A percentile compares a stretch with the other conserved stretches of the same genome.
Conservation (phyloP, 1,140 invertebrate species). For the Drosophila paulistorum region DNA sequence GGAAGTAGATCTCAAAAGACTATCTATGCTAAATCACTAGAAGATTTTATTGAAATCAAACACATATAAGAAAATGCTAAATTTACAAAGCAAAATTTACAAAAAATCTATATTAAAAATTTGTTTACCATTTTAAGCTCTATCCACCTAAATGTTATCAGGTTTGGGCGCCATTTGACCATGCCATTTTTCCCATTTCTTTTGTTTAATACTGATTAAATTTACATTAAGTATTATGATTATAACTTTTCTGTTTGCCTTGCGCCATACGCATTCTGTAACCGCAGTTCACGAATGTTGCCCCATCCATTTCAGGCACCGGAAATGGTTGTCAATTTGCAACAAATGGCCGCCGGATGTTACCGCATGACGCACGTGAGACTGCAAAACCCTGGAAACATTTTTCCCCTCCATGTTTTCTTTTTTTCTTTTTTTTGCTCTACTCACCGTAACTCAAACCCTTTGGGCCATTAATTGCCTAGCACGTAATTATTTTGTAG, state of each 20-base stretch:
- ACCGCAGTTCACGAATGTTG: conserved; percentile 64
- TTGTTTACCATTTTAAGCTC: no score
- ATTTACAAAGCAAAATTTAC: no score
- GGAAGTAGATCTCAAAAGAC: no score
- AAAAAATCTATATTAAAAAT: no score
- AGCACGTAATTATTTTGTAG: conserved; percentile 79
- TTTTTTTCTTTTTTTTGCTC: conserved; percentile 28
- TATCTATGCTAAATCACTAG: no score
- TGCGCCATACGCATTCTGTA: conserved; percentile 36
- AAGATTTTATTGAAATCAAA: no score
- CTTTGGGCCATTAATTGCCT: conserved; percentile 76
- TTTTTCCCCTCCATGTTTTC: conserved; percentile 8
- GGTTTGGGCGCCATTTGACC: no score
- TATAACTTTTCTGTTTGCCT: conserved; percentile 45
- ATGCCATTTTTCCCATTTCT: background rate
- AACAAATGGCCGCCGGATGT: conserved; percentile 78
- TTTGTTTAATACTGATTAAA: conserved; percentile 43
- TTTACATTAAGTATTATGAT: conserved; percentile 49
- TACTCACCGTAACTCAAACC: conserved; percentile 55
- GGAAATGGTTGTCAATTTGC: conserved; percentile 77
- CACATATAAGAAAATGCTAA: no score
- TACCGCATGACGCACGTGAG: conserved; percentile 71
- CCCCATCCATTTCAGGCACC: conserved; percentile 45
- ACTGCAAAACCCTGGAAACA: conserved; percentile 22
- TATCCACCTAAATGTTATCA: no score